A percentile compares a stretch with the other conserved stretches of the same genome.
phyloP scores from a whole-genome alignment of 1,140 invertebrate genomes.

The Drosophila kepulauana region DNA sequence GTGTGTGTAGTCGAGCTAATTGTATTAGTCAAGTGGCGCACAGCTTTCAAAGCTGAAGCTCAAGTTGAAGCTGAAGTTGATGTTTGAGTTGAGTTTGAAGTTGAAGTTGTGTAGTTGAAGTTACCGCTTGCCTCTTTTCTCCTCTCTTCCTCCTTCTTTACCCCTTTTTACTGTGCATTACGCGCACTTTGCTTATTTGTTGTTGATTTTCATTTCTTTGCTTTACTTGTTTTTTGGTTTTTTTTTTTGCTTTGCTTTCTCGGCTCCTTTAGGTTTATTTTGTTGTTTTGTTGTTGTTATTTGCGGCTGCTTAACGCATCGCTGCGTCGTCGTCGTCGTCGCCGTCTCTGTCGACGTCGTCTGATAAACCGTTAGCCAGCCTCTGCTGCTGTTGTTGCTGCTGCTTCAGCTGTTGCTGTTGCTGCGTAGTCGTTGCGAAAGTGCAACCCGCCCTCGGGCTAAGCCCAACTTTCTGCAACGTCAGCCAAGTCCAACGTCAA shows the following conservation, averaged over 20 bases:
- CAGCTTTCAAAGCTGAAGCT: slow-evolving; percentile 7
- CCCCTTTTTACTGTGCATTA: slow-evolving; percentile 9
- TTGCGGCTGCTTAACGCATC: slow-evolving; percentile 55
- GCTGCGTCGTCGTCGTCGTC: slow-evolving; percentile 32
- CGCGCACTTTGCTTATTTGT: slow-evolving; percentile 18
- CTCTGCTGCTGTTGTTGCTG: slow-evolving; percentile 8
- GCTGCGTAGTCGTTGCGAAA: slow-evolving; percentile 45
- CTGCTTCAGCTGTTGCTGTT: neutral
- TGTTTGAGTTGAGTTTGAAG: too few species aligned
- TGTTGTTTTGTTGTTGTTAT: slow-evolving; percentile 21
- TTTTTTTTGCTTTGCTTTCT: slow-evolving; percentile 16
- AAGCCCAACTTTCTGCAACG: slow-evolving; percentile 53
- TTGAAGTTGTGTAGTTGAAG: slow-evolving; percentile 9
- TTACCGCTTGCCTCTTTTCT: neutral
- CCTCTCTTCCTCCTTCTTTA: neutral
- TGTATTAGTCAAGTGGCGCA: slow-evolving; percentile 21
- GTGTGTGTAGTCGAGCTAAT: slow-evolving; percentile 16
- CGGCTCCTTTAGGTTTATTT: slow-evolving; percentile 12
- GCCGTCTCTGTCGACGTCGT: slow-evolving; percentile 4
- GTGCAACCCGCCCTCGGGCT: slow-evolving; percentile 55
- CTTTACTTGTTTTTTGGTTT: neutral
- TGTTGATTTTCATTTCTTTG: slow-evolving; percentile 12
- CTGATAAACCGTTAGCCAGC: slow-evolving; percentile 49
- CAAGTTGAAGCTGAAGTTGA: neutral
- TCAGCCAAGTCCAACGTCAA: slow-evolving; percentile 53